Conservation (phyloP, 2,113 vertebrate genomes). For the Euleptes europaea region DNA sequence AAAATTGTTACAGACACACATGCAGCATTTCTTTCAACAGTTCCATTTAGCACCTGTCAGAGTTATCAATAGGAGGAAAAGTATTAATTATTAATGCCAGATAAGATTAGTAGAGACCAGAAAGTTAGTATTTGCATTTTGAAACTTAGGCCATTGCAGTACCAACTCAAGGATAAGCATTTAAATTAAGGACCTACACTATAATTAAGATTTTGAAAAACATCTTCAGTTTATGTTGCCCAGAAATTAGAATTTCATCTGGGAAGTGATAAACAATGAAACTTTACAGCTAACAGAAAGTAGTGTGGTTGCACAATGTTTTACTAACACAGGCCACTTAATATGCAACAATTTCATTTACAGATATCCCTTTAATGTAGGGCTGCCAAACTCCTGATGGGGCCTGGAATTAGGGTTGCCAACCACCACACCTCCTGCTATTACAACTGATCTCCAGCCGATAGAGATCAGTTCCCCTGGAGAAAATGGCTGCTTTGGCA, state of each 20-base stretch:
- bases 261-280: neutral
- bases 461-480: too few species aligned
- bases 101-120: slow-evolving; percentile 45
- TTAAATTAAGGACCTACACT: neutral
- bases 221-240: neutral
- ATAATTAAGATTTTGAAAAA: neutral
- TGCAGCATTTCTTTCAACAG: neutral
- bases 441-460: too few species aligned
- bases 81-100: slow-evolving; percentile 36
- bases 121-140: slow-evolving; percentile 42
- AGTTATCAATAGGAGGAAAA: neutral
- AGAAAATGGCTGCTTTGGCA: too few species aligned
- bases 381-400: too few species aligned
- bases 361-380: neutral
- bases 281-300: neutral
- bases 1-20: neutral
- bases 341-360: neutral
- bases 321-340: neutral
- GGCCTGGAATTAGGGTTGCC: too few species aligned
- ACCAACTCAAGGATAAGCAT: slow-evolving; percentile 31
- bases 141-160: neutral
- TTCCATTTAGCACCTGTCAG: slow-evolving; percentile 36
- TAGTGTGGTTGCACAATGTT: neutral
- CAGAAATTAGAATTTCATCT: accelerated
- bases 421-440: too few species aligned